Evolutionary conservation across 2,888 invertebrate species (phyloP), one percentile per base, ranked within the genome.

Genomic region (Copidosoma aretas): DNA sequence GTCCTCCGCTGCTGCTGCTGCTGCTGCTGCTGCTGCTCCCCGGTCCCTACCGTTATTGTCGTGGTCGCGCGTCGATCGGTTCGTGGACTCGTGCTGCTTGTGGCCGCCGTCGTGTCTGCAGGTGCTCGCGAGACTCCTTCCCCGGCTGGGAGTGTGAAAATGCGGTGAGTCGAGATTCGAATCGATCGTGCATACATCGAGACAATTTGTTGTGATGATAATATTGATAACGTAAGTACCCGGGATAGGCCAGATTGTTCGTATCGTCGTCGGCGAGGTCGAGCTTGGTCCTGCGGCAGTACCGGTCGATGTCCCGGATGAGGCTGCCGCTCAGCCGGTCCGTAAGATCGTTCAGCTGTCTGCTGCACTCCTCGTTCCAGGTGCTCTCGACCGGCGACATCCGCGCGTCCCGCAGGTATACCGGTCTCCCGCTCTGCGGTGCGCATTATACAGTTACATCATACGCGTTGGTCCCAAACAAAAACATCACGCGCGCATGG

Each of bases 241-340:
- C 52, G 21, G 58, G 12, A 19, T 63, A 60, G 21, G 60, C 19
- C 51, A 52, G 21, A 3, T 41, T 21, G 58, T 17, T 68, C 60
- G 67, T 53, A 59, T 63, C 54, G 41, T 71, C 56, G 54, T 53
- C 63, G 41, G 57, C 54, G 49, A 59, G 52, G 57, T 66, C 67
- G 25, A 84, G 59, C 75, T 83, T 70, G 75, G 81, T 71, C 77
- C 79, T 84, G 46, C 78, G 77, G 65, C 82, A 79, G 70, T 81
- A 83, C 67, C 80, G 78, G 78, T 93, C 92, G 72, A 93, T 90
- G 84, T 93, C 93, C 73, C 91, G 90, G 65, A 93, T 86, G 71
- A 94, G 84, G 80, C 93, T 93, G 78, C 92, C 92, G 78, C 92
- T 73, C n/a, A 93, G 84, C 79, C 91, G 90, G 78, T 93, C 93